Evolutionary conservation across 2,113 vertebrate species (phyloP).

Genomic region (Spilogale gracilis): DNA sequence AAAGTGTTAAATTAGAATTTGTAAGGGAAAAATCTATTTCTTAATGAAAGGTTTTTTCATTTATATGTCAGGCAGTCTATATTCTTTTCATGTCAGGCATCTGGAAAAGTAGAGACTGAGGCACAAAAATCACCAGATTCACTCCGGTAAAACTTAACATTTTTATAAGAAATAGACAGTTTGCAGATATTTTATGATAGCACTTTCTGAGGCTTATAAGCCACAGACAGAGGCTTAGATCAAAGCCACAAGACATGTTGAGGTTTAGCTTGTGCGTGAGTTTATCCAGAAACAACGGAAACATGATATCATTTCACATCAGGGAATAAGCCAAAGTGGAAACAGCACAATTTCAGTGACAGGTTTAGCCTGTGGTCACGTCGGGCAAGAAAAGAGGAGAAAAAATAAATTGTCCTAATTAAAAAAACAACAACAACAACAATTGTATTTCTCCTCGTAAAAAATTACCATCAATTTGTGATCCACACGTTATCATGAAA

Average conservation of each 20-base stretch:
- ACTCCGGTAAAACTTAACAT: slow-evolving; percentile 56
- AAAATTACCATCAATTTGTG: not conserved
- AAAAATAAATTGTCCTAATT: slow-evolving; percentile 44
- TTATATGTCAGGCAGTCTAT: not conserved
- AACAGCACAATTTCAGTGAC: slow-evolving; percentile 71
- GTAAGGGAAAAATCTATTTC: not conserved
- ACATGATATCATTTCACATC: slow-evolving; percentile 82
- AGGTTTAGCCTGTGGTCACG: slow-evolving; percentile 82
- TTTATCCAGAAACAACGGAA: slow-evolving; percentile 86
- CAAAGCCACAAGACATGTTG: slow-evolving; percentile 81
- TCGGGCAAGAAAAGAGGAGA: slow-evolving; percentile 71
- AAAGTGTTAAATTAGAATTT: not conserved
- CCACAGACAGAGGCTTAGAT: slow-evolving; percentile 72
- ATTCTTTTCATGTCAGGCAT: slow-evolving; percentile 37
- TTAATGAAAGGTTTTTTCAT: slow-evolving; percentile 18
- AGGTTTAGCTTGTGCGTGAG: slow-evolving; percentile 78
- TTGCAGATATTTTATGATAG: slow-evolving; percentile 77
- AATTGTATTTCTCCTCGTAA: slow-evolving; percentile 17
- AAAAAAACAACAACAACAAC: not conserved
- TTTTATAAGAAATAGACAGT: slow-evolving; percentile 70
- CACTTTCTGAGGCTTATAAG: slow-evolving; percentile 69
- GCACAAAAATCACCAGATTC: slow-evolving; percentile 36
- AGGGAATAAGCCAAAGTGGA: slow-evolving; percentile 76
- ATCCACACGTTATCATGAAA: not conserved
- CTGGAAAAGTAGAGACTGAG: slow-evolving; percentile 41